phyloP scores from a whole-genome alignment of 2,797 vertebrate species.

The Siniperca scherzeri region DNA sequence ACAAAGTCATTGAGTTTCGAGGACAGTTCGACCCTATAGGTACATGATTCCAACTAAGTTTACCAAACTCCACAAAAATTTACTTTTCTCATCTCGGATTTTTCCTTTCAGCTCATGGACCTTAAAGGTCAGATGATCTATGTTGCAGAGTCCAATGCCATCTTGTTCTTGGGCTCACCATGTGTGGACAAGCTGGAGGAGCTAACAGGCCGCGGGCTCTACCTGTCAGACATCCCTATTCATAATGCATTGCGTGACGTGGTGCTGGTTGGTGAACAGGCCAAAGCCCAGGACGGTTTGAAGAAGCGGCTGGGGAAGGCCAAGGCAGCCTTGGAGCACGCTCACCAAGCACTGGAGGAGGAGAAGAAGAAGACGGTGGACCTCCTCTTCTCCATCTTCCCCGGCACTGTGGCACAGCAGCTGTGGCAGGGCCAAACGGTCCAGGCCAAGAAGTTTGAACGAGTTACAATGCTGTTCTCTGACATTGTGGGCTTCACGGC shows the following conservation, averaged over 20 bases:
- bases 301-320: conserved; percentile 98
- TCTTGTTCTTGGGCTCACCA: conserved; percentile 96
- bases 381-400: conserved; percentile 97
- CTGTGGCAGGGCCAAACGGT: conserved; percentile 97
- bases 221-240: conserved; percentile 98
- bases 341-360: conserved; percentile 96
- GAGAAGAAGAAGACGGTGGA: conserved; percentile 98
- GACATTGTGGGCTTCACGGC: conserved; percentile 99
- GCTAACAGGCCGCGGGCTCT: conserved; percentile 95
- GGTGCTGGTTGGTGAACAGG: conserved; percentile 97
- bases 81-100: conserved; percentile 24
- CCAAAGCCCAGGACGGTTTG: conserved; percentile 96
- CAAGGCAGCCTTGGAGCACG: conserved; percentile 95
- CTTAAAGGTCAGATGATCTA: conserved; percentile 99
- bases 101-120: conserved; percentile 92
- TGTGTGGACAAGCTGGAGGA: conserved; percentile 98
- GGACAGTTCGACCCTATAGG: not conserved
- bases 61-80: not conserved
- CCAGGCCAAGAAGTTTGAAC: conserved; percentile 95
- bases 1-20: not conserved
- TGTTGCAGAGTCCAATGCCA: conserved; percentile 92
- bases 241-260: conserved; percentile 97
- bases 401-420: conserved; percentile 95
- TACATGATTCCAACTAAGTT: not conserved
- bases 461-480: conserved; percentile 98